Evolutionary conservation across 2,113 vertebrate species (phyloP), one percentile per base, ranked within the genome.

Genomic region (Limnothrissa miodon): DNA sequence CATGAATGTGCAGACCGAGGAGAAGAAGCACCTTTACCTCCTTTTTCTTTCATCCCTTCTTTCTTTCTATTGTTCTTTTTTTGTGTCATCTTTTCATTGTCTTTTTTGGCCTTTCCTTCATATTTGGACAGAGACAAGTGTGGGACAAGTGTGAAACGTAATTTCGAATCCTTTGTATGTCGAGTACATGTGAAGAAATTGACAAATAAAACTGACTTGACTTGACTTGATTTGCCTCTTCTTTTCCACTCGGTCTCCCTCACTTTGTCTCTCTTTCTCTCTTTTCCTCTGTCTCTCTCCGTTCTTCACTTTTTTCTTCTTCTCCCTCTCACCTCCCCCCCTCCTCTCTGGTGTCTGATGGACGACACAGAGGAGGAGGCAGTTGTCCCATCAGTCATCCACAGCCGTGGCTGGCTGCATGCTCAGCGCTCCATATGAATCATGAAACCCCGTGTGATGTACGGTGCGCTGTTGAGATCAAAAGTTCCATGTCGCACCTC

Each of bases 361-460:
- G 33, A 74, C 10, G 66, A 74, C 66, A 74, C 33, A 15, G 25
- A 74, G 66, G 59, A 62, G 59, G 13, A 36, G 66, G 29, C 66
- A 39, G 10, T 11, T 74, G 51, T 15, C 11, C 33, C 29, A 33
- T 33, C 66, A 33, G 25, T 74, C 66, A 74, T 74, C 66, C 29
- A 29, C 66, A 74, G 25, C 2, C 3, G 4, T 33, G 66, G 29
- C 66, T 74, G 66, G 25, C 66, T 74, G 29, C 29, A 66, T 9
- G 33, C 66, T 74, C 66, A 11, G 66, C 66, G 25, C 66, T 15
- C 66, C 13, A 74, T 74, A 74, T 74, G 66, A 74, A 74, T 74
- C 66, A 74, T 74, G 25, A 74, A 74, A 39, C 29, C 29, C 66
- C 29, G 66, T 74, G 66, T 74, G 66, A 74, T 74, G 66, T 36